These are phyloP conservation scores for Cygnus buccinator DNA, from an alignment of 2,113 vertebrate genomes.

Conservation along the genomic window DNA sequence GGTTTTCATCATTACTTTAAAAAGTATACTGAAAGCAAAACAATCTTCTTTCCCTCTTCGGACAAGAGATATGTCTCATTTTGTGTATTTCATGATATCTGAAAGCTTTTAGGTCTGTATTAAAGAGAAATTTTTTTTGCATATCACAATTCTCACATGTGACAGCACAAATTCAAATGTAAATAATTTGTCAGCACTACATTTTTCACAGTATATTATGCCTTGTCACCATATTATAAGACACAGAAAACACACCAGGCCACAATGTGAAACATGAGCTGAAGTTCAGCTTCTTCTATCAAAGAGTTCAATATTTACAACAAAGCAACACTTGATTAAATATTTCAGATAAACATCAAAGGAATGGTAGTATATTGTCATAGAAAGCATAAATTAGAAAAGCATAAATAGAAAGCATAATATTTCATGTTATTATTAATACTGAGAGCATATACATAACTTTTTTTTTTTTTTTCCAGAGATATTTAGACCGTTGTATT, in stretches of 20 bases:
- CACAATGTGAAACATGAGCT: not conserved
- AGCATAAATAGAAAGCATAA: not conserved
- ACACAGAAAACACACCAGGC: not conserved
- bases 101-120: constrained; percentile 20
- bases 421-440: not conserved
- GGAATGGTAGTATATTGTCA: not conserved
- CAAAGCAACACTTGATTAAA: not conserved
- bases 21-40: not conserved
- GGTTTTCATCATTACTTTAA: not conserved
- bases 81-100: not conserved
- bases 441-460: not conserved
- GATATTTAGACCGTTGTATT: not conserved
- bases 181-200: not conserved
- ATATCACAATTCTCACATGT: not conserved
- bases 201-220: not conserved
- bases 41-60: not conserved
- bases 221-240: not conserved
- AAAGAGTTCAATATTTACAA: not conserved
- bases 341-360: not conserved
- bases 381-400: too few relatives aligned
- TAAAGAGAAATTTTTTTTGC: not conserved
- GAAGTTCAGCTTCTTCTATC: not conserved
- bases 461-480: not conserved
- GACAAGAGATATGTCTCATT: not conserved
- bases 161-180: constrained; percentile 17